Evolutionary conservation across 2,888 invertebrate genomes (phyloP), one percentile per base, ranked within the genome.

Genomic region (Lottia gigantea): DNA sequence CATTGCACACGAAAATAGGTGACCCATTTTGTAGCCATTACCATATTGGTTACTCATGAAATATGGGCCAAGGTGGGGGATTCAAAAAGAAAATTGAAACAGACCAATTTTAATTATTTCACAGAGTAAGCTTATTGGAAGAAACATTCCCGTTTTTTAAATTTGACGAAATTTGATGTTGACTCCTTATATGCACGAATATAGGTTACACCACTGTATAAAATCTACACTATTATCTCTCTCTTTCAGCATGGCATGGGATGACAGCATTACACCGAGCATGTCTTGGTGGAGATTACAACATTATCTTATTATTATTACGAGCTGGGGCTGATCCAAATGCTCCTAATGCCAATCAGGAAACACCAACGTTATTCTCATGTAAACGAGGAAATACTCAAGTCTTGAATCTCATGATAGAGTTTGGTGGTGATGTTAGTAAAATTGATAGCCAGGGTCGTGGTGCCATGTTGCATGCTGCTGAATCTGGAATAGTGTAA

Each of bases 321-420:
- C 74, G 82, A 31, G 74, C 78, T 67, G 83, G 83, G 1, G 83
- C 86, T 15, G 85, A 87, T 70, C 81, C 84, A 2, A 87, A 88
- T 75, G 78, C 78, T 25, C 46, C 64, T 7, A 86, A 86, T 74
- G 81, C 85, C 61, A 83, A 80, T 71, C 73, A 79, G 55, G 87
- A 87, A 71, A 87, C 87, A 2, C 85, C 88, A 4, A 71, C 87
- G 12, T 85, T 85, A 71, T 86, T 84, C 76, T 86, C 87, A 11
- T 84, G 86, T 69, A 84, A 84, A 70, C 73, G 85, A 66, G 88
- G 86, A 6, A 72, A 79, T n/a, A 82, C 83, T 1, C 61, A 73
- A 19, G 72, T 85, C 19, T 78, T 88, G 11, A 81, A 86, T 65
- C 65, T 80, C 1, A 69, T 88, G 62, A 61, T 82, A 23, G 76